These are phyloP conservation scores for Dreissena polymorpha DNA, from an alignment of 1,140 invertebrate genomes.

Conservation along the genomic window DNA sequence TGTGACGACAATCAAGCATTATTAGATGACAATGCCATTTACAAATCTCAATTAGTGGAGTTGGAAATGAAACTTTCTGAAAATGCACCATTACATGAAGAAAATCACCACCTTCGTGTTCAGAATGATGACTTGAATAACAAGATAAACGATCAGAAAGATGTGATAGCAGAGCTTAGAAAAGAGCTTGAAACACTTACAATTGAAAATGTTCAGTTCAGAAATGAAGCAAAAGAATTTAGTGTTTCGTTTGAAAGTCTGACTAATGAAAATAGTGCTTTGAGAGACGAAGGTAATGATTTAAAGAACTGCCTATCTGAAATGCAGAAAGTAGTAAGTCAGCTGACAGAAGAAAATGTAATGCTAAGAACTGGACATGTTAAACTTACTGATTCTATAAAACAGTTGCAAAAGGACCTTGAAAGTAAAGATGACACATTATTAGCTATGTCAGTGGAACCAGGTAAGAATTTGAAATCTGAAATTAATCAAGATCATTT, in stretches of 20 bases:
- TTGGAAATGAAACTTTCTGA: slow-evolving; percentile 34
- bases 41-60: slow-evolving; percentile 36
- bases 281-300: slow-evolving; percentile 17
- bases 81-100: slow-evolving; percentile 55
- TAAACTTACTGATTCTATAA: no score
- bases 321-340: no score
- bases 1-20: slow-evolving; percentile 2
- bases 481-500: no score
- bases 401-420: no score
- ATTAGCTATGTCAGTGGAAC: no score
- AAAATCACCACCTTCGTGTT: slow-evolving; percentile 54
- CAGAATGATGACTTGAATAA: slow-evolving; percentile 67
- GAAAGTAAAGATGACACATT: no score
- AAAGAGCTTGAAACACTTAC: slow-evolving; percentile 54
- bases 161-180: slow-evolving; percentile 57
- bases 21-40: slow-evolving; percentile 45
- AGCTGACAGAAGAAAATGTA: no score
- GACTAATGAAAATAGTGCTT: slow-evolving; percentile 6
- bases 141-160: slow-evolving; percentile 67
- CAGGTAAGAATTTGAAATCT: no score
- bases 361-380: no score
- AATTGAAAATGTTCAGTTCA: slow-evolving; percentile 38
- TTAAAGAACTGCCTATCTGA: not conserved
- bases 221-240: slow-evolving; percentile 15
- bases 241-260: not conserved